Conservation (phyloP, 2,113 vertebrate genomes). For the Alligator sinensis region DNA sequence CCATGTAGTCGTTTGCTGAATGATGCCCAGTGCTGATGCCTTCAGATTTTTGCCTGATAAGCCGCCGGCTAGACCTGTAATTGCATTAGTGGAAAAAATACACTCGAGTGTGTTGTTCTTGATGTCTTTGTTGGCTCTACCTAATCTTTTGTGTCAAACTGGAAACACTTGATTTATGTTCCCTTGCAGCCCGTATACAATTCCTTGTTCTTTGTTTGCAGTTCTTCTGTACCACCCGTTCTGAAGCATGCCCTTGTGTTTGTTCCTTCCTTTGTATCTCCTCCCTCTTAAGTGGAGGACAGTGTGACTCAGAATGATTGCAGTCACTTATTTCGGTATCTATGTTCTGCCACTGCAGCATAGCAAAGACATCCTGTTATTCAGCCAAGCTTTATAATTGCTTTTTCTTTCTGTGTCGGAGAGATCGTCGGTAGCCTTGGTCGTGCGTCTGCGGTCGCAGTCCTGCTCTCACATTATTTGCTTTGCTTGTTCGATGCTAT, state of each 20-base stretch:
- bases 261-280: background rate
- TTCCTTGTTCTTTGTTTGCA: background rate
- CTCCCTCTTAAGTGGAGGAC: background rate
- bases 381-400: fast-evolving
- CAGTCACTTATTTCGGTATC: background rate
- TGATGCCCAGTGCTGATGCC: background rate
- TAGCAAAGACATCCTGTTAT: fast-evolving
- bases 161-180: background rate
- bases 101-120: background rate
- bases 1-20: background rate
- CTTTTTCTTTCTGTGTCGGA: background rate
- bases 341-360: fast-evolving
- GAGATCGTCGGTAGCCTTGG: background rate
- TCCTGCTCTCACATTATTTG: background rate
- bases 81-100: background rate
- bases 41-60: background rate
- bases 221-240: background rate
- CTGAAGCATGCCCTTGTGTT: background rate
- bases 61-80: background rate
- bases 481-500: background rate
- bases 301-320: background rate
- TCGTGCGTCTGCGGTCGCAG: background rate
- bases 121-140: background rate
- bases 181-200: background rate
- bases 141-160: background rate